Conservation (phyloP, 2,113 vertebrate species). For the Pelodiscus sinensis region DNA sequence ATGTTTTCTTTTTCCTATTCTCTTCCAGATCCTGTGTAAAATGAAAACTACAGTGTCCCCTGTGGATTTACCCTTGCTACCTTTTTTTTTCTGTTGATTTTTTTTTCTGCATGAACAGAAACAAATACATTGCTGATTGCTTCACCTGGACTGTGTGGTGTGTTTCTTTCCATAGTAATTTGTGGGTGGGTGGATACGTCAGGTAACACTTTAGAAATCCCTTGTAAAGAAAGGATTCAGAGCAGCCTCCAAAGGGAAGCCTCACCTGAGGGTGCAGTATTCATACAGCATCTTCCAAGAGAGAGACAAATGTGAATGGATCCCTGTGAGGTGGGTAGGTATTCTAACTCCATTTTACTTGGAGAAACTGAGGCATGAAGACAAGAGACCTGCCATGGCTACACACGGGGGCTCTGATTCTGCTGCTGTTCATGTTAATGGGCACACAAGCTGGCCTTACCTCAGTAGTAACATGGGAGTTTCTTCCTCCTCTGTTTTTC, state of each 20-base stretch:
- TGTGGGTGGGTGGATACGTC: not conserved
- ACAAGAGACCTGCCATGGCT: fast-evolving
- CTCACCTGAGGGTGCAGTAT: not conserved
- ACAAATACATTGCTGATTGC: not conserved
- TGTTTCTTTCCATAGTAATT: not conserved
- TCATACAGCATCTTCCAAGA: fast-evolving
- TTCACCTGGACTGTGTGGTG: not conserved
- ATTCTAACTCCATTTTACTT: not conserved
- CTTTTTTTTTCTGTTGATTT: not conserved
- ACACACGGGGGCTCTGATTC: not conserved
- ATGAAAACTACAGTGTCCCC: not conserved
- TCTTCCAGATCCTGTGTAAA: not conserved
- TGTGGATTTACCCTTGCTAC: not conserved
- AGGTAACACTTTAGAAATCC: too few species aligned
- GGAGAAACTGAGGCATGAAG: not conserved
- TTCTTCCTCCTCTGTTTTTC: conserved; percentile 39
- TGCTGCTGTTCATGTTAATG: not conserved
- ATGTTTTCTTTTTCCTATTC: not conserved
- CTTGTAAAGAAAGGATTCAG: too few species aligned
- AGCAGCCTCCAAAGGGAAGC: not conserved
- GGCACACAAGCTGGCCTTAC: conserved; percentile 19
- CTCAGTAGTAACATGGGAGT: not conserved
- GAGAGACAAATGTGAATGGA: not conserved
- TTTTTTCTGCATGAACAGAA: not conserved
- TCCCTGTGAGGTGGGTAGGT: not conserved